Conservation (phyloP, 37 sponge, comb jelly and placozoan genomes). For the Geodia barretti region DNA sequence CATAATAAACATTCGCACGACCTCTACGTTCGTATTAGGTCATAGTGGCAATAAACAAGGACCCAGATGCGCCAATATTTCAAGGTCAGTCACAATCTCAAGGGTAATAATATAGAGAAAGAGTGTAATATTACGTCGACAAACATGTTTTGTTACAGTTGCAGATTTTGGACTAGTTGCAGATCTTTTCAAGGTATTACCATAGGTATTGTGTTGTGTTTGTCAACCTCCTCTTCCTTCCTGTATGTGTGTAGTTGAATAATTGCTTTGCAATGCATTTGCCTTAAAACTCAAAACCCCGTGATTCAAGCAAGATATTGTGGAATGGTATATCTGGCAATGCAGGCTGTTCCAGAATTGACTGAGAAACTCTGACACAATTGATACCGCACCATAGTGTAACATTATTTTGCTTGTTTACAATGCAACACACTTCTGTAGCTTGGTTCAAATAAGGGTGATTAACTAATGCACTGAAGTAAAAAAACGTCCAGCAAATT, state of each 20-base stretch:
- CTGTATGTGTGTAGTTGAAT: no score
- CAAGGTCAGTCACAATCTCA: slow-evolving; percentile 60
- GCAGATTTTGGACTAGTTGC: slow-evolving; percentile 98
- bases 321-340: neutral
- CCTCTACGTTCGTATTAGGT: no score
- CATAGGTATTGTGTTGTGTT: neutral
- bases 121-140: neutral
- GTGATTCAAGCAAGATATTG: neutral
- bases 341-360: slow-evolving; percentile 90
- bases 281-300: no score
- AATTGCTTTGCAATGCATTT: no score
- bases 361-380: slow-evolving; percentile 62
- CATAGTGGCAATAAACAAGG: slow-evolving; percentile 99
- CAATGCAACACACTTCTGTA: no score
- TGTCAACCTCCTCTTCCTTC: no score
- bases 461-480: no score
- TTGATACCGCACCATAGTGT: no score
- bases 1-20: slow-evolving; percentile 1
- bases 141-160: slow-evolving; percentile 41
- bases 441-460: no score
- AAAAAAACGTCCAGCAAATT: no score
- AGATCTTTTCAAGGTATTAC: slow-evolving; percentile 95
- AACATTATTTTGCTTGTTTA: no score
- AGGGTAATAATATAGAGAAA: neutral
- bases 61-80: slow-evolving; percentile 98